Percentiles rank a stretch among this genome's conserved stretches.
Conservation (phyloP, 2,113 vertebrate species). For the Pluvianellus socialis region DNA sequence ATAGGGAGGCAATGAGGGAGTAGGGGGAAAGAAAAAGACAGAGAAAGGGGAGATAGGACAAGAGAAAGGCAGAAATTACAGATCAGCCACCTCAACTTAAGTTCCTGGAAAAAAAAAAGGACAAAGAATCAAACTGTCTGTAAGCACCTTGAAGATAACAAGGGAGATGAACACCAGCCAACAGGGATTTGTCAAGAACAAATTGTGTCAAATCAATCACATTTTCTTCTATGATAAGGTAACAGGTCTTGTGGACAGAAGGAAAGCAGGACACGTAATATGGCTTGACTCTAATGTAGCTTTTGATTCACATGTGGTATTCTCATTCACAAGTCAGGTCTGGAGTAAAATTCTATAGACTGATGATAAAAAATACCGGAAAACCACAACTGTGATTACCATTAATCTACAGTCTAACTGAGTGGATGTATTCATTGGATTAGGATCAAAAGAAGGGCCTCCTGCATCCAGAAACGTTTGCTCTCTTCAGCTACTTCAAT, state of each 20-base stretch:
- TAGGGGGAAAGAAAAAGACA: neutral
- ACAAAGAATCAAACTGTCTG: neutral
- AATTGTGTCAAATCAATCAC: neutral
- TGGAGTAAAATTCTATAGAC: neutral
- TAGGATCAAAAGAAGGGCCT: neutral
- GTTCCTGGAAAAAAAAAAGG: conserved; percentile 1
- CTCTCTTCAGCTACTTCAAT: neutral
- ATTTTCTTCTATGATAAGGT: neutral
- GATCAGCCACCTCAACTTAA: neutral
- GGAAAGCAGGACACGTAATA: neutral
- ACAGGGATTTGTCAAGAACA: conserved; percentile 4
- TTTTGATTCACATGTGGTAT: neutral
- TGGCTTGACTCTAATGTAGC: neutral
- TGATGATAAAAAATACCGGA: neutral
- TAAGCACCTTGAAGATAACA: conserved; percentile 8
- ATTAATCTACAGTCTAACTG: neutral
- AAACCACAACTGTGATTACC: neutral
- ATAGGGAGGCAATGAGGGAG: neutral
- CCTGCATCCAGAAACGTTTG: neutral
- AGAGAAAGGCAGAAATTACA: neutral
- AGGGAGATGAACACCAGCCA: neutral
- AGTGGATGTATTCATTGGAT: neutral
- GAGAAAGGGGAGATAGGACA: neutral
- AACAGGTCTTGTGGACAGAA: neutral
- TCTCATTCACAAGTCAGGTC: neutral